These are phyloP conservation scores for Drosophila pseudoananassae DNA, from an alignment of 1,140 invertebrate species.

Conservation along the genomic window DNA sequence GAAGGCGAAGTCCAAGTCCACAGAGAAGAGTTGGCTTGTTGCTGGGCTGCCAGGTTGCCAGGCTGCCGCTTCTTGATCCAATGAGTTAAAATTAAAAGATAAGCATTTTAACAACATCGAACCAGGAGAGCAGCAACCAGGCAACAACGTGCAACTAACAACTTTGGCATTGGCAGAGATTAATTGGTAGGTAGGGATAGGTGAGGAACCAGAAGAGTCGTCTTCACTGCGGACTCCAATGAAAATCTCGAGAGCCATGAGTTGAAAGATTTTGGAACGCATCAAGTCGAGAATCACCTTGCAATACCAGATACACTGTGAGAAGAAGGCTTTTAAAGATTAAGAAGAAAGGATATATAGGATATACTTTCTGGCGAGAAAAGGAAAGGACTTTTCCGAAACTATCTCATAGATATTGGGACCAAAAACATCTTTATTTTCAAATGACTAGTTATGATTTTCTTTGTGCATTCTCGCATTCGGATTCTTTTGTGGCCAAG, in stretches of 20 bases:
- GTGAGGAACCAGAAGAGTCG: conserved; percentile 53
- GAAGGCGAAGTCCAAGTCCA: conserved; percentile 18
- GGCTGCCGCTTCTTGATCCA: conserved; percentile 73
- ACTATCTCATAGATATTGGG: neutral
- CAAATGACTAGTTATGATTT: neutral
- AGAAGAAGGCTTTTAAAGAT: neutral
- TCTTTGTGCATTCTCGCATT: conserved; percentile 25
- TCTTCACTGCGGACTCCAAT: conserved; percentile 12
- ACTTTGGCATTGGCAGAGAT: conserved; percentile 83
- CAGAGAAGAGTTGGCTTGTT: conserved; percentile 44
- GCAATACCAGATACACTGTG: conserved; percentile 45
- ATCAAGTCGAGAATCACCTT: conserved; percentile 77
- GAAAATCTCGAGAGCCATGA: conserved; percentile 72
- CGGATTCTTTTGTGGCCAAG: conserved; percentile 35
- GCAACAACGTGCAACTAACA: conserved; percentile 79
- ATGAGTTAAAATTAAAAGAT: conserved; percentile 84
- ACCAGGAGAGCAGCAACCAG: conserved; percentile 40
- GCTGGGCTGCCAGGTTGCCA: conserved; percentile 69
- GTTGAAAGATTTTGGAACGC: conserved; percentile 76
- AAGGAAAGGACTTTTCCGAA: neutral
- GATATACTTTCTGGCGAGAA: neutral
- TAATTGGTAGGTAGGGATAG: conserved; percentile 82
- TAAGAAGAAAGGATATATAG: no score
- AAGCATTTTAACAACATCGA: conserved; percentile 79
- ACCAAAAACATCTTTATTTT: neutral